These are phyloP conservation scores for Drosophila affinis DNA, from an alignment of 2,888 invertebrate genomes.

Conservation along the genomic window DNA sequence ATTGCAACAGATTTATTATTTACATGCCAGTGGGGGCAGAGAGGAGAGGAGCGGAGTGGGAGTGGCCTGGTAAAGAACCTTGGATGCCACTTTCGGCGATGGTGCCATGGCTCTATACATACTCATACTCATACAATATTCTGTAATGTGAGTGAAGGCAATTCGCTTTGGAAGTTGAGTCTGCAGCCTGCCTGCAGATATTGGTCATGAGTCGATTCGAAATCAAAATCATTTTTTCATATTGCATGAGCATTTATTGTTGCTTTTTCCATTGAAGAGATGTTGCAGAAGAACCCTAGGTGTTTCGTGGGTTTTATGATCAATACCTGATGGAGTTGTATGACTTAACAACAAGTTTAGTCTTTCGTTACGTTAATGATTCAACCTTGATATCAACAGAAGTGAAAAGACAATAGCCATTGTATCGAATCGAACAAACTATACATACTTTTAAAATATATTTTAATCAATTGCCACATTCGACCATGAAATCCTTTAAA, in stretches of 20 bases:
- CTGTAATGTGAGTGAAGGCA: conserved; percentile 18
- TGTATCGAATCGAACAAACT: too few relatives aligned
- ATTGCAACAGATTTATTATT: conserved; percentile 64
- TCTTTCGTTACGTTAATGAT: not conserved
- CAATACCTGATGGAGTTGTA: not conserved
- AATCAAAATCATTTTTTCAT: not conserved
- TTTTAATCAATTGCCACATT: too few relatives aligned
- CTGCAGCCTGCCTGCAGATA: conserved; percentile 3
- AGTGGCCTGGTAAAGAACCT: conserved; percentile 17
- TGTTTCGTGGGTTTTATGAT: not conserved
- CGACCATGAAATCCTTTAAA: not conserved
- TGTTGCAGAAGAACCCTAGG: not conserved
- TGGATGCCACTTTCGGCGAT: conserved; percentile 47
- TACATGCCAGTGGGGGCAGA: conserved; percentile 29
- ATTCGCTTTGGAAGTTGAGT: conserved; percentile 9
- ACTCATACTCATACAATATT: conserved; percentile 17
- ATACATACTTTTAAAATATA: too few relatives aligned
- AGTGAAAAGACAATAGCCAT: too few relatives aligned
- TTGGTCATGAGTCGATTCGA: not conserved
- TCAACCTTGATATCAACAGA: too few relatives aligned
- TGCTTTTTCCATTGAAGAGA: not conserved
- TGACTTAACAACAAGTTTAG: not conserved
- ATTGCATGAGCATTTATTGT: not conserved
- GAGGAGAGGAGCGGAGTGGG: not conserved
- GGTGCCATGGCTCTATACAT: not conserved